Base-by-base conservation (phyloP, 2,797 vertebrate species). In the Echeneis naucrates region DNA sequence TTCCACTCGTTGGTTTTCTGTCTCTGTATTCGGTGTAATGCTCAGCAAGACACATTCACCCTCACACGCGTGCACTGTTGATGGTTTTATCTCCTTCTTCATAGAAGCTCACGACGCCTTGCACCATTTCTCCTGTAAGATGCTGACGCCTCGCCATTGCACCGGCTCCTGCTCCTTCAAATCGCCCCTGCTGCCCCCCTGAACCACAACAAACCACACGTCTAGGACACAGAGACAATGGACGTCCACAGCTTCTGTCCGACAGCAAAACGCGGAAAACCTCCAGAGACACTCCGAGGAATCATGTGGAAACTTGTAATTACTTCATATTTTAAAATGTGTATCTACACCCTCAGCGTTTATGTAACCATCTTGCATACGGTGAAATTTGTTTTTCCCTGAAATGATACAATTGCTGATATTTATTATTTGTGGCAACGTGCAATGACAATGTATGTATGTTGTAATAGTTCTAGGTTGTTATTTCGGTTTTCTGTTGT, bases 71-170 rank as follows among this genome's bases (percentile, higher is more conserved):
- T 47, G 38, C 89, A 83, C 77, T 68, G 60, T 88, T 93, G 83
- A 92, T 88, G 86, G 81, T 82, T 72, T 61, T 4, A 78, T 91
- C 79, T 92, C 71, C 94, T 94, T 87, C 83, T 93, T 89, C 87
- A 83, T 92, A 98, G 96, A 97, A 95, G 96, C 96, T 91, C 96
- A 98, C 93, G 96, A 98, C 91, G 96, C 96, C 70, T 95, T 98
- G 66, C 96, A 98, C 83, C 96, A 98, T 93, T 97, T 99, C 93
- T 99, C 97, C 75, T 98, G 96, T 93, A 98, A 99, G 92, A 99
- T 99, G 97, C 88, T 97, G 93, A 98, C 96, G 72, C 97, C 96
- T 68, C 96, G 97, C 77, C 97, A 98, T 93, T 99, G 97, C 94
- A 94, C 92, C 3, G 97, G 96, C 71, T 96, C 95, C 93, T 99